These are phyloP conservation scores for Phenganax marumi DNA, from an alignment of 92 coral and sea anemone genomes.

Conservation along the genomic window DNA sequence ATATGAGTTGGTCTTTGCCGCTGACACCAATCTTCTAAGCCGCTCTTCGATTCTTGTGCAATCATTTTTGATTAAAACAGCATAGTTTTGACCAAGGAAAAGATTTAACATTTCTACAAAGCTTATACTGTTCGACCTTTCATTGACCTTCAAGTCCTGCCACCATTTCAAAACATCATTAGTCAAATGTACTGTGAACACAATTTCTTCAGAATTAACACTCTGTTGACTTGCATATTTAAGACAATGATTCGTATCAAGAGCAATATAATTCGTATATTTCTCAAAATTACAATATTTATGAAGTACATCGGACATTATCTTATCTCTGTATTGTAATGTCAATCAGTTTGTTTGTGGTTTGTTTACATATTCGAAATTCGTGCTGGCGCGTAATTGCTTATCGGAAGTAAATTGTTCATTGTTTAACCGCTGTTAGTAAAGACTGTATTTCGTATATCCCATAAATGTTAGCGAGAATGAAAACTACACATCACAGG, in stretches of 20 bases:
- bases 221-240: constrained; percentile 36
- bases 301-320: constrained; percentile 11
- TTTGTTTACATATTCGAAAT: neutral
- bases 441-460: constrained; percentile 5
- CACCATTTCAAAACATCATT: constrained; percentile 38
- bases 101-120: constrained; percentile 25
- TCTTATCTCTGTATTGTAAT: neutral
- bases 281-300: constrained; percentile 42
- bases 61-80: constrained; percentile 32
- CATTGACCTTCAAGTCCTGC: constrained; percentile 27
- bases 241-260: constrained; percentile 45
- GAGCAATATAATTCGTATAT: constrained; percentile 22
- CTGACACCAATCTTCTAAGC: constrained; percentile 2
- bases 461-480: constrained; percentile 35
- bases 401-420: constrained; percentile 44
- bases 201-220: constrained; percentile 36
- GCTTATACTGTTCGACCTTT: neutral
- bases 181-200: constrained; percentile 36
- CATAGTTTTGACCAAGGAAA: constrained; percentile 45
- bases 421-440: constrained; percentile 32
- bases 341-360: constrained; percentile 10
- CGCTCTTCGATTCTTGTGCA: constrained; percentile 23
- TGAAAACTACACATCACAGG: constrained; percentile 24
- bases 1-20: neutral
- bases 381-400: neutral